Evolutionary conservation across 1,140 invertebrate species (phyloP).

Genomic region (Apolygus lucorum): DNA sequence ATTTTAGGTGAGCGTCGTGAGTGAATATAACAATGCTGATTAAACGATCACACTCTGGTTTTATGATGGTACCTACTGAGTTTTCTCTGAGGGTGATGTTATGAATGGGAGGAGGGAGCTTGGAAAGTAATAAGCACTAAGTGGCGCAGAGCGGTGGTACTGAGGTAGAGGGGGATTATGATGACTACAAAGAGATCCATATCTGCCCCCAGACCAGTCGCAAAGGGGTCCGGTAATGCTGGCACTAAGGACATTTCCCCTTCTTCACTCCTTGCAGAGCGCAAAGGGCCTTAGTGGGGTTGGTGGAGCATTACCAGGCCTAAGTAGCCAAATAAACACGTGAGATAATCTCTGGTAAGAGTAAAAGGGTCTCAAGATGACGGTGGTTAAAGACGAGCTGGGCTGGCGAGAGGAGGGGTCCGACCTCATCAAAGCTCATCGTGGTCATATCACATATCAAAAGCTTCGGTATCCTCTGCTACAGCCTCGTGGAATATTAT

Average conservation of each 20-base stretch:
- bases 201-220: background rate
- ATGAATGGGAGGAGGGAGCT: background rate
- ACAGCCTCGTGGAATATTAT: no score
- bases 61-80: background rate
- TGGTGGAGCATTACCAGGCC: background rate
- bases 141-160: background rate
- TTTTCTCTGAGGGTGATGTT: background rate
- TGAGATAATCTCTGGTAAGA: conserved; percentile 5
- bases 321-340: conserved; percentile 15
- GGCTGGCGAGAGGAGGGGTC: background rate
- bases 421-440: conserved; percentile 1
- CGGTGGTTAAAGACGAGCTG: background rate
- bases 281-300: background rate
- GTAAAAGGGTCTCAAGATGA: background rate
- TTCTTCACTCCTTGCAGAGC: no score
- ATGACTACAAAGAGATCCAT: conserved; percentile 7
- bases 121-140: conserved; percentile 9
- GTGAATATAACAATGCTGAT: no score
- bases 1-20: no score
- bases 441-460: background rate
- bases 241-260: background rate
- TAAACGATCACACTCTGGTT: no score
- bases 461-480: background rate
- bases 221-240: background rate
- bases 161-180: background rate